Evolutionary conservation across 2,797 vertebrate species (phyloP), one percentile per base, ranked within the genome.

Genomic region (Sylvia borin): DNA sequence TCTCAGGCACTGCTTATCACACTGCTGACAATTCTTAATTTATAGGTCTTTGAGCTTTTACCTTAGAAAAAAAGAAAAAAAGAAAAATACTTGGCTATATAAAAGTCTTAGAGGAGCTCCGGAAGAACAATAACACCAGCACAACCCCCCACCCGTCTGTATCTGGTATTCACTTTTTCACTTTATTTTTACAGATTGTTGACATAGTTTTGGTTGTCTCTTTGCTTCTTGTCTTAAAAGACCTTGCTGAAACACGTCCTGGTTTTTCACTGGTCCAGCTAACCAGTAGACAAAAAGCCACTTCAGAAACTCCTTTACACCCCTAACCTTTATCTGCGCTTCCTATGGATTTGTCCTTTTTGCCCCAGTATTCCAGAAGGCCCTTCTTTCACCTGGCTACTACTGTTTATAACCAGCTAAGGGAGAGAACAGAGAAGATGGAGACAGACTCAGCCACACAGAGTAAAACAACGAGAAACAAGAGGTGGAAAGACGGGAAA

Each of bases 61-160:
- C 19, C 18, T 83, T 70, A 34, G 7, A 34, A 51, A 55, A 34
- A 51, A 55, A 34, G 2, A 20, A 62, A 76, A 57, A 45, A 60
- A 43, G 4, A 68, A 64, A 68, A 64, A 61, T 6, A 54, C 8
- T 27, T 45, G 12, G 14, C 24, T 53, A 29, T 29, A 76, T 40
- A 71, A n/a, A 72, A 91, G 24, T 48, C 42, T 78, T 79, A 50
- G 7, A 68, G 16, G 10, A 31, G 18, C 12, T 85, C 26, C 53
- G 10, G 38, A 76, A 83, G 18, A 58, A 40, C 22, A 86, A 71
- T 5, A 88, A 5, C 11, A 60, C 17, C 32, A 71, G 7, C 36
- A 51, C 10, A 38, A 64, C 25, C 1, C 3, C 31, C 4, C 32
- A 7, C 26, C 34, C 2, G 1, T 31, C 47, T 47, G 6, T 22